These are phyloP conservation scores for Athalia circularis DNA, from an alignment of 2,888 invertebrate genomes.

Conservation along the genomic window DNA sequence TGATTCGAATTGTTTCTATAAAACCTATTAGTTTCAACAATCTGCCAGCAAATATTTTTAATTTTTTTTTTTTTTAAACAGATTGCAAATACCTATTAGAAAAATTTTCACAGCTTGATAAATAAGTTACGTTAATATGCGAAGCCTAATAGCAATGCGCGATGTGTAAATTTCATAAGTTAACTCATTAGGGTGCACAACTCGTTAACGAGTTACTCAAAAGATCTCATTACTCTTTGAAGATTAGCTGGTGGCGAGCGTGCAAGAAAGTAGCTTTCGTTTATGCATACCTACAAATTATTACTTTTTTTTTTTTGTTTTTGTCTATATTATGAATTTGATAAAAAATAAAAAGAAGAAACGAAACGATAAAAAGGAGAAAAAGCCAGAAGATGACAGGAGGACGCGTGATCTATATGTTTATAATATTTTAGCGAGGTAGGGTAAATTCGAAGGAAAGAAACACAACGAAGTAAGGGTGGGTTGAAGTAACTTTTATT, in stretches of 20 bases:
- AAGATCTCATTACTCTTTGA: slow-evolving; percentile 23
- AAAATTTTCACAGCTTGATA: too few species aligned
- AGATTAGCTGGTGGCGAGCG: background rate
- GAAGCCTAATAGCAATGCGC: too few species aligned
- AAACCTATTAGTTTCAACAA: background rate
- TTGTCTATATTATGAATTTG: too few species aligned
- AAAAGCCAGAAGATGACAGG: too few species aligned
- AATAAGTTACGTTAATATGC: too few species aligned
- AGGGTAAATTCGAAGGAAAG: background rate
- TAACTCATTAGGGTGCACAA: background rate
- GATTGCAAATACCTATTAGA: too few species aligned
- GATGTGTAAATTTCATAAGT: background rate
- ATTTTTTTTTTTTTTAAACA: too few species aligned
- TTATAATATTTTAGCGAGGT: background rate
- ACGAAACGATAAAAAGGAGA: too few species aligned
- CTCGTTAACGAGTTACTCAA: slow-evolving; percentile 20
- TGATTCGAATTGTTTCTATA: background rate
- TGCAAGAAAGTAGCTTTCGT: background rate
- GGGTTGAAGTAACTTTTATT: background rate
- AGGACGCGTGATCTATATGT: background rate
- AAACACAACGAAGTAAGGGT: background rate
- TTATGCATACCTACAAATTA: too few species aligned
- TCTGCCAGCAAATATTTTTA: background rate
- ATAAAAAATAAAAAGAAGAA: too few species aligned
- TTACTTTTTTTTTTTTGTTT: too few species aligned